Evolutionary conservation across 2,888 invertebrate genomes (phyloP), one percentile per base, ranked within the genome.

Genomic region (Creontiades dilutus): DNA sequence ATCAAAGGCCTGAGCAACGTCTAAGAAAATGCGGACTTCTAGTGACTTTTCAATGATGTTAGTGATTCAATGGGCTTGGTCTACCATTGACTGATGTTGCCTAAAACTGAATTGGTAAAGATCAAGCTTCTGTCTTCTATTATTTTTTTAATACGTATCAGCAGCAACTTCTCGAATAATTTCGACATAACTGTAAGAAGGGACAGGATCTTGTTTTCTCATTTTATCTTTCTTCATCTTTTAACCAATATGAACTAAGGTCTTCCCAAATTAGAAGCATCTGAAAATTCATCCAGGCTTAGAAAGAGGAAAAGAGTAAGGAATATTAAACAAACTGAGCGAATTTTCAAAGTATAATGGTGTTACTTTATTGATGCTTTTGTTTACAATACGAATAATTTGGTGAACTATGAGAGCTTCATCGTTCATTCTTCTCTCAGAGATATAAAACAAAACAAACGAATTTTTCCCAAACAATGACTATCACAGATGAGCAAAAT

Each of bases 401-500:
- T 68, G 68, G 23, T 23, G 23, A 27, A 68, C 68, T 68, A 68
- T 68, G 12, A 68, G 23, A 68, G 68, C 68, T 27, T 23, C 23
- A 37, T 37, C 7, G 37, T 37, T 37, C 37, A 37, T 37, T 37
- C 37, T 68, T 11, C 9, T 12, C 68, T n/a, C 19, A 3, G 12
- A 11, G n/a, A 61, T 68, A n/a, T n/a, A 0, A 13, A 68, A 78
- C n/a, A 78, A 47, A 78, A 78, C 78, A 78, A 46, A 11, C 28
- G 16, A 16, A 23, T 78, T 28, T 46, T 47, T 19, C 12, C 16
- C 37, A 55, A n/a, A 85, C 55, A 85, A 57, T 27, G 85, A 52
- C 82, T 85, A 85, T 85, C 85, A 85, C 85, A 85, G 85, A 23
- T 85, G 85, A 85, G 85, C 85, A 61, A 55, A 85, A 84, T 85